Evolutionary conservation across 2,888 invertebrate genomes (phyloP), one percentile per base, ranked within the genome.

Genomic region (Lomographa bimaculata): DNA sequence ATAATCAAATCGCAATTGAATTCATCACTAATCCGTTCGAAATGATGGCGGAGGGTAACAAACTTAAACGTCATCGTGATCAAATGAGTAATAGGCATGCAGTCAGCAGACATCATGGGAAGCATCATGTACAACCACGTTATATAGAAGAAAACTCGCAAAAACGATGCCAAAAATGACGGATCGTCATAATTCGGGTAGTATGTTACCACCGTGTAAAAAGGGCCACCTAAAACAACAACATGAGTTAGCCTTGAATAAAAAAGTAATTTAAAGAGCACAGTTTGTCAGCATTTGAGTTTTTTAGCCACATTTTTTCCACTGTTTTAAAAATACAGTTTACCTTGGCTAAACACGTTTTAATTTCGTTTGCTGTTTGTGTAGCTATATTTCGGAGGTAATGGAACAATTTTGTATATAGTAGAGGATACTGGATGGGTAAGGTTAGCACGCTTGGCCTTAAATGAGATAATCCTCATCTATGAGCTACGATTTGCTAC

Each of bases 81-180:
- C 12, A 86, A 70, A 49, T 85, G 82, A 3, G 74, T 65, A 38
- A 85, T 85, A 0, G 85, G 82, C 77, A 84, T 65, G 42, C 83
- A 82, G 57, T 86, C 86, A 0, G 79, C 75, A 1, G 80, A 74
- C 75, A 86, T 81, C 85, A 86, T 85, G 0, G 84, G 84, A 1
- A 84, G 56, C 86, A 85, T 86, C 84, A 85, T 81, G 39, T 83
- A 83, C 17, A 82, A 28, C 84, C 83, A 86, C 1, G 78, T 82
- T 4, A 73, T 35, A 48, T 83, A 84, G 55, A 86, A 86, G 35
- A 83, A 80, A 27, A 82, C 60, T 10, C 83, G 75, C 26, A 77
- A 60, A 28, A 57, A 56, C 27, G 66, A 66, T 2, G 84, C 81
- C 1, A 52, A 29, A 4, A 34, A 38, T 1, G 85, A 75, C 4